Base-by-base conservation (phyloP, 2,888 invertebrate species). In the Heliconius charithonia region DNA sequence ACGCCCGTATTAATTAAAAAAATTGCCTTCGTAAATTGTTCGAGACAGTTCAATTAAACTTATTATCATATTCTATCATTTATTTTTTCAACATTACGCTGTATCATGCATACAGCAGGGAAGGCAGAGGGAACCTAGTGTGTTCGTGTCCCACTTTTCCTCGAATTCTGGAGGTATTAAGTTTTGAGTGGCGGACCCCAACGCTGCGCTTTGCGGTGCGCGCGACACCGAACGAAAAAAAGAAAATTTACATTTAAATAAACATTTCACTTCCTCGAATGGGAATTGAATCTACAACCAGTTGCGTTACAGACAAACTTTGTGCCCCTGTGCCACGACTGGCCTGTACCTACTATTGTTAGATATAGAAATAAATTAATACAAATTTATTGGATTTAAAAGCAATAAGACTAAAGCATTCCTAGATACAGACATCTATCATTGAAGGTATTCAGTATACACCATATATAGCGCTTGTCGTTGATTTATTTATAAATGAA, bases 401-500 rank as follows among this genome's bases (percentile, higher is more conserved):
- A 10, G 56, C 56, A 56, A 56, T 56, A 9, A 56, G 22, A 0
- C 22, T 56, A 22, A 56, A 56, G 12, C 22, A 67, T 13, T 7
- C 25, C 4, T 29, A 32, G 2, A 7, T 71, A 32, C 19, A 22
- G 25, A 22, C 32, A 56, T 71, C 22, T n/a, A 71, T 29, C 29
- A 56, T 56, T 72, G 12, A 56, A 72, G 3, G 32, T 72, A 59
- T 56, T 25, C n/a, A 19, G 37, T 41, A 25, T 32, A 32, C 71
- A n/a, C 29, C 13, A 32, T 12, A 56, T 22, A 56, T 16, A 22
- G 16, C 32, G n/a, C 10, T 27, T 29, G 10, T 9, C 29, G 12
- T n/a, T n/a, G 27, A 51, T 73, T 73, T 73, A 63, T 73, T 73
- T 73, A 37, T 62, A 63, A 41, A 62, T 73, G 19, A 63, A 62